Evolutionary conservation across 2,888 invertebrate species (phyloP), one percentile per base, ranked within the genome.

Genomic region (Uloborus plumipes): DNA sequence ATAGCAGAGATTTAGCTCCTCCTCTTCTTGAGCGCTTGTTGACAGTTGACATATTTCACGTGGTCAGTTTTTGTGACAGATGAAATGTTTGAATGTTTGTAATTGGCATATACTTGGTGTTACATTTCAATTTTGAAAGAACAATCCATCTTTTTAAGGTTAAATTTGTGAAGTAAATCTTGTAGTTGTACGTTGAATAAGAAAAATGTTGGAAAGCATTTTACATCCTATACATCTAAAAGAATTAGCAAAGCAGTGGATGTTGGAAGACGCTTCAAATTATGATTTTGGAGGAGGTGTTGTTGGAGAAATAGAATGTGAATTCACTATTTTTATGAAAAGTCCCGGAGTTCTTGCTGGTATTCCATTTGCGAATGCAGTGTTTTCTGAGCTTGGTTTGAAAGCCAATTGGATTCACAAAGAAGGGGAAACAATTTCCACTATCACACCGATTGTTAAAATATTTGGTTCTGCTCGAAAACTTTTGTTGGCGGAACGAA

Each of bases 401-500:
- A 70, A 59, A 9, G 88, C 89, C 9, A 80, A 86, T 14, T 90
- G 90, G 90, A 78, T 86, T 51, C 86, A 84, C 50, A 66, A 85
- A 16, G 89, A 89, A 81, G 89, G 90, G 0, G 84, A 86, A 0
- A 85, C 83, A 51, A 55, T 89, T 47, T 86, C 31, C 16, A 65
- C 78, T 0, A 26, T 64, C 1, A 73, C 65, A 62, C 84, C 85
- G 50, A 87, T 89, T 1, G 90, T 89, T 1, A 86, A 85, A 11
- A 88, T 90, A 0, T 85, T 84, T 16, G 90, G 90, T 0, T 87
- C 87, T 79, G 89, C 88, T 0, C 84, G 88, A 39, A 87, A 88
- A 53, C 84, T 90, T 31, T 86, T 90, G 22, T 85, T 89, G 0
- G 90, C 89, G 3, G 90, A 90, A 85, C 85, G 90, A 50, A 87